A percentile compares a stretch with the other conserved stretches of the same genome.
Evolutionary conservation across 2,888 invertebrate species (phyloP).

Genomic region (Himalopsyche kuldschensis): DNA sequence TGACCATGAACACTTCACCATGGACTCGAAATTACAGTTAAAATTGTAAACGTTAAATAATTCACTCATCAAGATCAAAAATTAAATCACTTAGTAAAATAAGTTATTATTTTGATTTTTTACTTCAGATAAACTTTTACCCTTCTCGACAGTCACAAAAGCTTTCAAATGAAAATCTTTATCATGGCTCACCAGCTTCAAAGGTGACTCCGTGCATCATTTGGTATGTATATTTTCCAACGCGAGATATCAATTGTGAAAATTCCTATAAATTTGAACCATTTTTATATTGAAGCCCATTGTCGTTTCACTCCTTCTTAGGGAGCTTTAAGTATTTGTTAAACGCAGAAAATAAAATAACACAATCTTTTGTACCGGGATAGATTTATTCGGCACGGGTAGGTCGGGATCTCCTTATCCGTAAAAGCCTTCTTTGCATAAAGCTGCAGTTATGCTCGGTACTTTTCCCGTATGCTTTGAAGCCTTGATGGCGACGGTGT

Average conservation of each 20-base stretch:
- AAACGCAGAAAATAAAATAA: neutral
- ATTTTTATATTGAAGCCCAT: neutral
- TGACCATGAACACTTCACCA: too few relatives aligned
- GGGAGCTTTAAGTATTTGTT: neutral
- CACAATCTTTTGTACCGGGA: neutral
- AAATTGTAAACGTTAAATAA: too few relatives aligned
- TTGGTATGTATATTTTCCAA: neutral
- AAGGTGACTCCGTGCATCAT: too few relatives aligned
- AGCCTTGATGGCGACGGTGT: neutral
- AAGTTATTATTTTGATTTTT: too few relatives aligned
- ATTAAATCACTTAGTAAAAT: too few relatives aligned
- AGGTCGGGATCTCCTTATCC: conserved; percentile 15
- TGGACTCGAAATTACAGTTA: too few relatives aligned
- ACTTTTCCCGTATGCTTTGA: conserved; percentile 12
- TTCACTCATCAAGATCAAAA: too few relatives aligned
- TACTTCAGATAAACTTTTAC: neutral
- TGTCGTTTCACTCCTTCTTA: neutral
- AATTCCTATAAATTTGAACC: neutral
- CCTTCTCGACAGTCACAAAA: neutral
- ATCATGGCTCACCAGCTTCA: too few relatives aligned
- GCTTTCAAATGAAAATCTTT: neutral
- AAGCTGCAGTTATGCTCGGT: conserved; percentile 20
- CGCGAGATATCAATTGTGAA: neutral
- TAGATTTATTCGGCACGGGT: conserved; percentile 5
- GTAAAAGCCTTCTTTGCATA: conserved; percentile 23